Percentiles rank a stretch among this genome's conserved stretches.
phyloP scores from a whole-genome alignment of 2,888 invertebrate species.

The Oxytorus armatus region DNA sequence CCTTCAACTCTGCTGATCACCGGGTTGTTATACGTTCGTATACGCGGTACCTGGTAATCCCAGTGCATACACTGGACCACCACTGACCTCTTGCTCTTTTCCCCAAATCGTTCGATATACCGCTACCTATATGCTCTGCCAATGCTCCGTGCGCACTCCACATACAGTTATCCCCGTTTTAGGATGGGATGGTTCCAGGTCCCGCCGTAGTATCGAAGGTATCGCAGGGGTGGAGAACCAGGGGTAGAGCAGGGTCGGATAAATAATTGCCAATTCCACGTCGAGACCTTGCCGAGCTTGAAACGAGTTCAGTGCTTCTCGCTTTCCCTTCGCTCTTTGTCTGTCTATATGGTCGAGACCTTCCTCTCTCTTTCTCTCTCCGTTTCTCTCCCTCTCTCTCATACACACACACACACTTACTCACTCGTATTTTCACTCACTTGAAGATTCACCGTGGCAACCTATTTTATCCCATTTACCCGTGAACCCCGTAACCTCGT shows the following conservation, averaged over 20 bases:
- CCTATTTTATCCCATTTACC: conserved; percentile 73
- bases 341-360: not conserved
- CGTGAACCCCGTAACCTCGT: conserved; percentile 48
- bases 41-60: too few species aligned
- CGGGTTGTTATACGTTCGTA: conserved; percentile 6
- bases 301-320: conserved; percentile 31
- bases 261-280: conserved; percentile 78
- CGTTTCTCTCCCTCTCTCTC: not conserved
- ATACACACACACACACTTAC: too few species aligned
- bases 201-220: conserved; percentile 29
- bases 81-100: conserved; percentile 5
- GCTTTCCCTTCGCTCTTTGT: conserved; percentile 12
- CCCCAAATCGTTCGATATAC: not conserved
- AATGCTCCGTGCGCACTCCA: too few species aligned
- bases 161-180: not conserved
- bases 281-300: conserved; percentile 52
- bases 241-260: conserved; percentile 69
- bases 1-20: conserved; percentile 17
- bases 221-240: conserved; percentile 35
- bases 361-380: not conserved
- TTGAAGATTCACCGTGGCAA: conserved; percentile 67
- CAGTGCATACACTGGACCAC: too few species aligned
- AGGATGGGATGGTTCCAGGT: conserved; percentile 7
- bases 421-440: conserved; percentile 27
- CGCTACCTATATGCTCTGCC: too few species aligned